A percentile compares a stretch with the other conserved stretches of the same genome.
phyloP scores from a whole-genome alignment of 2,797 vertebrate genomes.

The Stomatorhinus walkeri region DNA sequence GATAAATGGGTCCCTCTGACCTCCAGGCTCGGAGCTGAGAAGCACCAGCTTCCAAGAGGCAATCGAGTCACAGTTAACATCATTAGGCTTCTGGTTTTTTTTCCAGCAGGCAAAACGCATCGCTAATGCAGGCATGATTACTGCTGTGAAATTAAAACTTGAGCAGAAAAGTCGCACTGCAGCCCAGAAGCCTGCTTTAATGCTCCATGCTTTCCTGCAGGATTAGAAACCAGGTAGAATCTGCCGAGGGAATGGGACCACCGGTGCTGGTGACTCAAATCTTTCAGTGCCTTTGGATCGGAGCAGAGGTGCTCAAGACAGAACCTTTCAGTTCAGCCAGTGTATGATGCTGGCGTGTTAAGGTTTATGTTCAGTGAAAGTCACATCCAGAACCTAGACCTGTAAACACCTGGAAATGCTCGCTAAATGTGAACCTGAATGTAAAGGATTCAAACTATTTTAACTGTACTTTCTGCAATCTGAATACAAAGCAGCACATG shows the following conservation, averaged over 20 bases:
- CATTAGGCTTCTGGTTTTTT: not conserved
- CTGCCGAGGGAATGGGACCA: not conserved
- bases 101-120: not conserved
- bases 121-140: not conserved
- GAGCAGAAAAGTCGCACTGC: not conserved
- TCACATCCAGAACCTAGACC: not conserved
- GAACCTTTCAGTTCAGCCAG: not conserved
- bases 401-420: not conserved
- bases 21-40: not conserved
- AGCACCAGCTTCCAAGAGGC: not conserved
- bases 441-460: not conserved
- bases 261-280: not conserved
- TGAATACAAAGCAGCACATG: not conserved
- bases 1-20: slow-evolving; percentile 3
- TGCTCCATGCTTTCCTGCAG: too few species aligned
- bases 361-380: not conserved
- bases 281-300: not conserved
- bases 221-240: not conserved
- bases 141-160: not conserved
- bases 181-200: not conserved
- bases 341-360: not conserved
- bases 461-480: not conserved
- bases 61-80: not conserved
- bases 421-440: not conserved
- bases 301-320: not conserved